Conservation (phyloP, 2,113 vertebrate species). For the Sciurus niger region DNA sequence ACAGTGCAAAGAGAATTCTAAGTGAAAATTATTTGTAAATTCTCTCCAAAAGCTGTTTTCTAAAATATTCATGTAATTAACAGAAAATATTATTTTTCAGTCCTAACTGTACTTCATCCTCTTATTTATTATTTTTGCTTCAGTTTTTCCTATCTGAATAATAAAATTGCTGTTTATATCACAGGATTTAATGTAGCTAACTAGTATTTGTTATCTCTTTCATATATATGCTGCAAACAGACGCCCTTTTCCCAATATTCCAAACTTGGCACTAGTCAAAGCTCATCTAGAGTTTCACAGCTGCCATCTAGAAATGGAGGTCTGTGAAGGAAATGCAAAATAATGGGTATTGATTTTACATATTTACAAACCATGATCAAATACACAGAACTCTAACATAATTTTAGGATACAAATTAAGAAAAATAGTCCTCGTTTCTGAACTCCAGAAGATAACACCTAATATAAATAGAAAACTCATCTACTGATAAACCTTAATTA, state of each 20-base stretch:
- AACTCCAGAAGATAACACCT: conserved; percentile 16
- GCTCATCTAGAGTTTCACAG: not conserved
- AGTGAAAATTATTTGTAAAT: conserved; percentile 12
- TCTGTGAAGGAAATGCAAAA: conserved; percentile 50
- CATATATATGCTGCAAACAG: not conserved
- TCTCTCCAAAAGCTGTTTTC: not conserved
- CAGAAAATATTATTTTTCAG: not conserved
- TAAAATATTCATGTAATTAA: conserved; percentile 43
- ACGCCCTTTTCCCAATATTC: not conserved
- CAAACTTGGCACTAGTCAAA: not conserved
- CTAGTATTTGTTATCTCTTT: not conserved
- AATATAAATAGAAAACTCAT: not conserved
- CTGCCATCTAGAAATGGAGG: not conserved
- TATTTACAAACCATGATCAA: not conserved
- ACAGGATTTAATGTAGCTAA: not conserved
- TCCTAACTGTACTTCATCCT: not conserved
- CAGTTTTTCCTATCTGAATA: not conserved
- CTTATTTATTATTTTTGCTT: conserved; percentile 2
- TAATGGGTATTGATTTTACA: conserved; percentile 9
- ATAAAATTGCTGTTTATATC: not conserved
- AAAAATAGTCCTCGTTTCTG: conserved; percentile 38
- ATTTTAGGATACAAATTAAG: conserved; percentile 45
- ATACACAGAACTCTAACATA: not conserved
- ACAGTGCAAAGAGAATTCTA: conserved; percentile 35
- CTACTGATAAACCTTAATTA: not conserved